Evolutionary conservation across 2,113 vertebrate genomes (phyloP), one percentile per base, ranked within the genome.

Genomic region (Percina caprodes): DNA sequence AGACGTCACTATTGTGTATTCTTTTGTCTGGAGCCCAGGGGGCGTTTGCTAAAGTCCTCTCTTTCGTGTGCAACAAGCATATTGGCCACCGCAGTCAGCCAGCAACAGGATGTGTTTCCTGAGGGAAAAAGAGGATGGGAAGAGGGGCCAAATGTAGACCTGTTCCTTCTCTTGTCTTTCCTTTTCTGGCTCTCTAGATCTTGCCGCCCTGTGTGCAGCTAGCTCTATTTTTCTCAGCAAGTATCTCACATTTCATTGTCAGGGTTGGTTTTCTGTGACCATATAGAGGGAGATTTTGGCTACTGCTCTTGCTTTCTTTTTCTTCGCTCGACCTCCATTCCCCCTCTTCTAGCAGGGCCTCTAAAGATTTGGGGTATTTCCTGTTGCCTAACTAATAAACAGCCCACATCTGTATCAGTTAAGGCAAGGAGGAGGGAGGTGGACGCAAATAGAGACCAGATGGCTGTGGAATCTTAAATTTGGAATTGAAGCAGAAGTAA

Each of bases 21-120:
- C 92, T 90, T 94, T 94, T 94, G 91, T 94, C 85, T 91, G 89
- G 80, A 90, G 84, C 87, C 82, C 86, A 84, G 85, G 92, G 85
- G 93, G 92, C 86, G 89, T 92, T 92, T 52, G 78, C 84, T 80
- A 71, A 88, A 91, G 78, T 89, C 70, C 75, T 82, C 85, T 89
- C 82, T 93, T 90, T 87, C 79, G 76, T 93, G 89, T 92, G 92
- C 92, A 95, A 95, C 96, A 95, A 96, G 96, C 94, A 95, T 88
- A 92, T 86, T 88, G 93, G 90, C 91, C 78, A 89, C 92, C 90
- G 88, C 94, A 91, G 92, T 95, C 94, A 87, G 94, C 96, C 94
- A 94, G 95, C 92, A 95, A 97, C 97, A 99, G 98, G 97, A 99
- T 97, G 96, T 94, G 94, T 96, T 99, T 99, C 98, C 97, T 98